phyloP scores from a whole-genome alignment of 2,888 invertebrate species.

The Cryptocheilus praepositus region DNA sequence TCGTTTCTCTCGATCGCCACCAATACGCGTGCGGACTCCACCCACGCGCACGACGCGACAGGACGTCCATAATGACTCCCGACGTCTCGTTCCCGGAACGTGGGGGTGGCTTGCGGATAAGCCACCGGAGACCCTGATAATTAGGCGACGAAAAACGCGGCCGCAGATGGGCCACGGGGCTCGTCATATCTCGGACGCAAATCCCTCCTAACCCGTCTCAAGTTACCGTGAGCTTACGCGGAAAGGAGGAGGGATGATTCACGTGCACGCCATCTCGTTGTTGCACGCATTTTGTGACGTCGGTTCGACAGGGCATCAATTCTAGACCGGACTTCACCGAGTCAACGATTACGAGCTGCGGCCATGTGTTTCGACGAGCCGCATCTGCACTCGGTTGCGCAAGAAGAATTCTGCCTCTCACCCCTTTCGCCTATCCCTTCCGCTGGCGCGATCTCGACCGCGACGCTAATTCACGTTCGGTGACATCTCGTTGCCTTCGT shows the following conservation, averaged over 20 bases:
- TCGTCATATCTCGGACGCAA: slow-evolving; percentile 47
- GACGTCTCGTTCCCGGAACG: slow-evolving; percentile 20
- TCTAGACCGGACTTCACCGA: too few relatives aligned
- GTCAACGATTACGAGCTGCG: too few relatives aligned
- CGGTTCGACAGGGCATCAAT: slow-evolving; percentile 51
- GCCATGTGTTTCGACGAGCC: slow-evolving; percentile 41
- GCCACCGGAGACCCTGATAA: slow-evolving; percentile 43
- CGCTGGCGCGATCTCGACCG: slow-evolving; percentile 44
- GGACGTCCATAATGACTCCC: slow-evolving; percentile 20
- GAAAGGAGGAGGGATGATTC: slow-evolving; percentile 32
- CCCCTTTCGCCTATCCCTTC: slow-evolving; percentile 16
- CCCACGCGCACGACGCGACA: too few relatives aligned
- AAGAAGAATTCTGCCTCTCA: slow-evolving; percentile 49
- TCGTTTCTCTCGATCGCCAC: too few relatives aligned
- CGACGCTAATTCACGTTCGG: slow-evolving; percentile 70
- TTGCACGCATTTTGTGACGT: slow-evolving; percentile 47
- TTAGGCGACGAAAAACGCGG: slow-evolving; percentile 44
- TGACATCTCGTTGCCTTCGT: slow-evolving; percentile 72
- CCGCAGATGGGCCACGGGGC: slow-evolving; percentile 46
- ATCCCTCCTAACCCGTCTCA: slow-evolving; percentile 62
- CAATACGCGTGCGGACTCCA: too few relatives aligned
- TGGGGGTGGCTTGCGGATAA: slow-evolving; percentile 14
- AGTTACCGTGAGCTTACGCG: slow-evolving; percentile 54
- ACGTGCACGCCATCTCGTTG: slow-evolving; percentile 32
- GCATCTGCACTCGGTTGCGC: slow-evolving; percentile 60